Evolutionary conservation across 2,888 invertebrate genomes (phyloP).

Genomic region (Onthophagus sagittarius): DNA sequence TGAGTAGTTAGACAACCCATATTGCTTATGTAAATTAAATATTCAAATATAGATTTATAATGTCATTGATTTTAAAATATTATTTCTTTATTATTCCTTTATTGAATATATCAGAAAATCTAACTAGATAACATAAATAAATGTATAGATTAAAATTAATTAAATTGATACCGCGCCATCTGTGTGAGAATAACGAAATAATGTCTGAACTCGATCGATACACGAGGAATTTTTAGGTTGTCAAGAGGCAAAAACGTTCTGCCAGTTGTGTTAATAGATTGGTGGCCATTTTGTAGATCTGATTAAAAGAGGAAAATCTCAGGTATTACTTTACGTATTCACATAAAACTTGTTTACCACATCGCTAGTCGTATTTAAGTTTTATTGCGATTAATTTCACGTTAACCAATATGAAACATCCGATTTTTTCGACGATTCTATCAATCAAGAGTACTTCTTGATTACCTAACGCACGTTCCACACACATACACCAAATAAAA

Average conservation of each 20-base stretch:
- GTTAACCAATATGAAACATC: too few species aligned
- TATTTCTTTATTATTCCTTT: too few species aligned
- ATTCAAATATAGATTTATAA: too few species aligned
- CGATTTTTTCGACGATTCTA: background rate
- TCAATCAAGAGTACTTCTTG: background rate
- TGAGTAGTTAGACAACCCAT: too few species aligned
- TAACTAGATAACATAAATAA: background rate
- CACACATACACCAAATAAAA: slow-evolving; percentile 15
- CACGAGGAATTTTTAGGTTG: background rate
- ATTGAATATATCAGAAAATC: background rate
- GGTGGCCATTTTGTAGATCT: background rate
- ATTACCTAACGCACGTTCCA: slow-evolving; percentile 1
- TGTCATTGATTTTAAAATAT: too few species aligned
- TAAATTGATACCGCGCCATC: background rate
- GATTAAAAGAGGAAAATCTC: background rate
- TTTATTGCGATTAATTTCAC: too few species aligned
- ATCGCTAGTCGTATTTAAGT: too few species aligned
- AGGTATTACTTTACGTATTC: background rate
- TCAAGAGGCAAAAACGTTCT: background rate
- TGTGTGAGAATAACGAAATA: background rate
- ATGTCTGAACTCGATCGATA: background rate
- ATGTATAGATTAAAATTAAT: background rate
- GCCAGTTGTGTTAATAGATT: background rate
- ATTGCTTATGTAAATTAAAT: too few species aligned
- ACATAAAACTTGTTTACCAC: background rate